These are phyloP conservation scores for Lacerta bilineata DNA, from an alignment of 2,797 vertebrate species.

Conservation along the genomic window DNA sequence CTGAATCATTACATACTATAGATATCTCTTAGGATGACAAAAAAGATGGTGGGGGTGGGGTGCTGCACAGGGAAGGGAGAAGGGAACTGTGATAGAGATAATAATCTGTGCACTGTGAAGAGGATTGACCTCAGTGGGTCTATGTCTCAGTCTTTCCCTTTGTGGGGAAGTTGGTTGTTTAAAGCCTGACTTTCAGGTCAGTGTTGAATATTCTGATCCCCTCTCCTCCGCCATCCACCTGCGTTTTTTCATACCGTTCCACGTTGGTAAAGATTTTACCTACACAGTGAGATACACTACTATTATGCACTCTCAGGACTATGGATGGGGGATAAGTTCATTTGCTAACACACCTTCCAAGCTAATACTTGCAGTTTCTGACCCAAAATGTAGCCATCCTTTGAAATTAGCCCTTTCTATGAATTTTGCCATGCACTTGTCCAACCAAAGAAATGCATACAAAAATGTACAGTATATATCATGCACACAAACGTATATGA, in stretches of 20 bases:
- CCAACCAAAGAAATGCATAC: too few relatives aligned
- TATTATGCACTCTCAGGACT: too few relatives aligned
- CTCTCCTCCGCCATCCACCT: neutral
- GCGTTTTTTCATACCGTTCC: neutral
- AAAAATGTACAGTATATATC: too few relatives aligned
- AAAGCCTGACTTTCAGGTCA: neutral
- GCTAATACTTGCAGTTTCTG: too few relatives aligned
- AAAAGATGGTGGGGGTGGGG: constrained; percentile 66
- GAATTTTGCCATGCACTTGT: too few relatives aligned
- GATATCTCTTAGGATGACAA: constrained; percentile 75
- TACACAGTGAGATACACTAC: neutral
- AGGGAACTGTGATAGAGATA: constrained; percentile 63
- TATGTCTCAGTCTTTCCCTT: neutral
- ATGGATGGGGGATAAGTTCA: too few relatives aligned
- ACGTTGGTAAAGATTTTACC: too few relatives aligned
- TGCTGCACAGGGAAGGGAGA: constrained; percentile 60
- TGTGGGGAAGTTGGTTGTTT: neutral
- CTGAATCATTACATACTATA: constrained; percentile 84
- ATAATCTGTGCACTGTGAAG: constrained; percentile 15
- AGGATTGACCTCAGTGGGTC: neutral
- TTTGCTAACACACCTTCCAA: too few relatives aligned
- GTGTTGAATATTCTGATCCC: neutral
- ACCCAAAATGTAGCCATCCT: too few relatives aligned
- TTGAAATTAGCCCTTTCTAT: too few relatives aligned
- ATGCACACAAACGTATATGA: too few relatives aligned